Evolutionary conservation across 2,888 invertebrate species (phyloP), one percentile per base, ranked within the genome.

Genomic region (Heliconius ismenius): DNA sequence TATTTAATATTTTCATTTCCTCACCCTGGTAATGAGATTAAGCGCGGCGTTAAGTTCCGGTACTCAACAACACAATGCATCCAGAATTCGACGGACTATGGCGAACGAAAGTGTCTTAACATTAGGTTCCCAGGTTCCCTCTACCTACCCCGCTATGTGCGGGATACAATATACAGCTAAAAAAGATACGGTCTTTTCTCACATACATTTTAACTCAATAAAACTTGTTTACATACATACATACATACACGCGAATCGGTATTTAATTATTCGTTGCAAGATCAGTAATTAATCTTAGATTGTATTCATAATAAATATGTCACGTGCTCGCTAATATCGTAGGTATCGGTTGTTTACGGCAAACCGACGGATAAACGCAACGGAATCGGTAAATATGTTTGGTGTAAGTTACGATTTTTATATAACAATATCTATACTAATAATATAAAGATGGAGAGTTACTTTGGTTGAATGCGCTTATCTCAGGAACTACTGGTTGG

Each of bases 321-420:
- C 79, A 87, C 87, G 85, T 88, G 88, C 81, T 81, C 79, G 81
- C 84, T 86, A 83, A 84, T 86, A 84, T 84, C 85, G 82, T 84
- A 82, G 80, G 81, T 84, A 84, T 84, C 85, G 83, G 86, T 83
- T 80, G 78, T 81, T 85, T 81, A 76, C 79, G 76, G 77, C 78
- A 78, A 81, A 80, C 79, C 82, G 82, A 79, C 82, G 83, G 83
- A 85, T 84, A 82, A 85, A 82, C 84, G 83, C 84, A 86, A 85
- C 83, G 81, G 87, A 86, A 85, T 82, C 84, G 80, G 82, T 84
- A 83, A 84, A 85, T 84, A 83, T 80, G 75, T 75, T 73, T 76
- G 81, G 81, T 75, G 26, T 73, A 81, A 82, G 79, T 11, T 58
- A 65, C 0, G 1, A 49, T 2, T 49, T 4, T 49, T 18, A 49